Percentiles rank a stretch among this genome's conserved stretches.
phyloP scores from a whole-genome alignment of 2,888 invertebrate species.

The Barypeithes pellucidus region DNA sequence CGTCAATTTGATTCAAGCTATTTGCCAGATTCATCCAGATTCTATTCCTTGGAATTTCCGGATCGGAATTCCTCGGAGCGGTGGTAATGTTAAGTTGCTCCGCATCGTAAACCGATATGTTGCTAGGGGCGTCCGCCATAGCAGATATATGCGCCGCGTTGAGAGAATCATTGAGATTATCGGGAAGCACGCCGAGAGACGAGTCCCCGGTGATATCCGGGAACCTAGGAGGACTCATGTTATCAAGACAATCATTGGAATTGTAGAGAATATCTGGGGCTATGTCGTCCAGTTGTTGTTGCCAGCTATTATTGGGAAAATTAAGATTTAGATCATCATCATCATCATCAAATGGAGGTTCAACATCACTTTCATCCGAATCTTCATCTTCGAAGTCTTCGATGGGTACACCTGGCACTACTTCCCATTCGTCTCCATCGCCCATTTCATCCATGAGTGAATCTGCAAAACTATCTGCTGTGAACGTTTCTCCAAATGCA shows the following conservation, averaged over 20 bases:
- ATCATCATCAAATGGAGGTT: not conserved
- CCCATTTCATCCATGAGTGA: slow-evolving; percentile 38
- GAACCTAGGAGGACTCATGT: not conserved
- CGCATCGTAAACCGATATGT: slow-evolving; percentile 46
- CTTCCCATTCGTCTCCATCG: slow-evolving; percentile 35
- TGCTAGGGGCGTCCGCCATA: slow-evolving; percentile 32
- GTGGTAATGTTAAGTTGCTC: slow-evolving; percentile 46
- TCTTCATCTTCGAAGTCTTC: slow-evolving; percentile 6
- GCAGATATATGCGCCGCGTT: not conserved
- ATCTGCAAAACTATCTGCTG: not conserved
- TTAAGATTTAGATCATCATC: too few relatives aligned
- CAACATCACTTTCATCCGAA: not conserved
- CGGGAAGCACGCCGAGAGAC: not conserved
- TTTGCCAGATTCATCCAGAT: slow-evolving; percentile 36
- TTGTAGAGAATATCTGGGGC: not conserved
- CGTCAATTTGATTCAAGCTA: slow-evolving; percentile 36
- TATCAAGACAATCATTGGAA: not conserved
- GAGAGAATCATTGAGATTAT: not conserved
- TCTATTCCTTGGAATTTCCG: slow-evolving; percentile 36
- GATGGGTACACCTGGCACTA: slow-evolving; percentile 28
- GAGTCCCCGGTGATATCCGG: not conserved
- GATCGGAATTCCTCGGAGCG: slow-evolving; percentile 41
- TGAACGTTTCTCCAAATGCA: not conserved
- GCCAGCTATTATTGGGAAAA: too few relatives aligned
- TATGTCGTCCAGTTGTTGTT: too few relatives aligned